Conservation (phyloP, 2,113 vertebrate species). For the Dicrurus megarhynchus region DNA sequence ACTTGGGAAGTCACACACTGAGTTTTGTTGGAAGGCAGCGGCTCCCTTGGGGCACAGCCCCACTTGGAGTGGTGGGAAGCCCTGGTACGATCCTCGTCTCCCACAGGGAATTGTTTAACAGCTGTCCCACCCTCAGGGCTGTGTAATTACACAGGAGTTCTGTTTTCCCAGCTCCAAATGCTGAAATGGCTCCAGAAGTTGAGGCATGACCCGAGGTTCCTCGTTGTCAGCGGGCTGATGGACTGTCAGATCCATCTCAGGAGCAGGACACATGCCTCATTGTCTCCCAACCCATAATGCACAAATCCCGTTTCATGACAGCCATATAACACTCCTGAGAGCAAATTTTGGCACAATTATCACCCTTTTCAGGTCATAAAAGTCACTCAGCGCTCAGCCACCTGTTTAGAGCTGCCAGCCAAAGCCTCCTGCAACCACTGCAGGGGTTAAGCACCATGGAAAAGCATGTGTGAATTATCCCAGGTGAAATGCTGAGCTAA, state of each 20-base stretch:
- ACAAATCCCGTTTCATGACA: constrained; percentile 43
- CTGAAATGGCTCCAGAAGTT: not conserved
- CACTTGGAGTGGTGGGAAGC: not conserved
- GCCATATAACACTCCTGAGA: constrained; percentile 47
- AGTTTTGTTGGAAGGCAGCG: not conserved
- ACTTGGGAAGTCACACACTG: not conserved
- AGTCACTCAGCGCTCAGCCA: constrained; percentile 44
- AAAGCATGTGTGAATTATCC: not conserved
- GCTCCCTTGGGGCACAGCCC: not conserved
- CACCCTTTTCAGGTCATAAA: constrained; percentile 18
- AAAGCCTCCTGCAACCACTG: not conserved
- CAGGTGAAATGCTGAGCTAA: not conserved
- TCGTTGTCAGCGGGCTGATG: not conserved
- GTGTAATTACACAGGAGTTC: not conserved
- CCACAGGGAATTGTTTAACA: not conserved
- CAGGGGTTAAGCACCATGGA: not conserved
- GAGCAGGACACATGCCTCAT: not conserved
- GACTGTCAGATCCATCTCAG: not conserved
- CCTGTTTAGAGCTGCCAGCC: constrained; percentile 40
- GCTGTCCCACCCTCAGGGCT: not conserved
- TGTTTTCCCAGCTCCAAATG: not conserved
- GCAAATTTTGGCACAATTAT: constrained; percentile 33
- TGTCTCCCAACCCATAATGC: not conserved
- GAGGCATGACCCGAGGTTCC: not conserved
- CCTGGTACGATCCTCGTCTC: not conserved